Evolutionary conservation across 2,113 vertebrate species (phyloP).

Genomic region (Apodemus sylvaticus): DNA sequence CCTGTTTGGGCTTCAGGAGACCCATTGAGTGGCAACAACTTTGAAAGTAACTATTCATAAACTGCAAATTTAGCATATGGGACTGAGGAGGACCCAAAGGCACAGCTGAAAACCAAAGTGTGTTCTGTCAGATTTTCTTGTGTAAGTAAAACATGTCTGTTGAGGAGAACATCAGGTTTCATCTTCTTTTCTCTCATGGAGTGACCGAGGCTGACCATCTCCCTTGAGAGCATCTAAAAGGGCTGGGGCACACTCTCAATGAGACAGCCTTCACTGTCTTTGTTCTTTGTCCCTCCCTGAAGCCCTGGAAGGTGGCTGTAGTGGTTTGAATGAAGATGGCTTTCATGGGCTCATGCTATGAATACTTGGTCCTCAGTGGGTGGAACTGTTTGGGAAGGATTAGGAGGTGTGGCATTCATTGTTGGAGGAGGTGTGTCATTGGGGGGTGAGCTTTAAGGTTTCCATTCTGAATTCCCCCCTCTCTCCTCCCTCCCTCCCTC

Average conservation of each 20-base stretch:
- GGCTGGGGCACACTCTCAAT: fast-evolving
- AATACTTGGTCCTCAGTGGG: background rate
- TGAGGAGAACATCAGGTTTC: background rate
- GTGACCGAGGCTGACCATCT: fast-evolving
- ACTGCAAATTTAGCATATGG: background rate
- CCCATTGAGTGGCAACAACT: background rate
- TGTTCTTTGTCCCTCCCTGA: background rate
- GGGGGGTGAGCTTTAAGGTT: background rate
- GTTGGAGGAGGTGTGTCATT: background rate
- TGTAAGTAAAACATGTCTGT: background rate
- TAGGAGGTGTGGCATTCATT: background rate
- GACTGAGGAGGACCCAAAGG: background rate
- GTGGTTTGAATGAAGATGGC: background rate
- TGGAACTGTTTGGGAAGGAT: background rate
- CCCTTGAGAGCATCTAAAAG: background rate
- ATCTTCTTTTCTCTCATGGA: fast-evolving
- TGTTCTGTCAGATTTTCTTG: fast-evolving
- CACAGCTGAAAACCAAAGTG: fast-evolving
- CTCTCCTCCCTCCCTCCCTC: background rate
- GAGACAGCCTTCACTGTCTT: fast-evolving
- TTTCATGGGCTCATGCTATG: no score
- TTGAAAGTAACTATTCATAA: background rate
- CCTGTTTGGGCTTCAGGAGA: background rate
- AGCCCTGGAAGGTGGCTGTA: background rate
- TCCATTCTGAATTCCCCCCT: background rate